Evolutionary conservation across 2,797 vertebrate species (phyloP), one percentile per base, ranked within the genome.

Genomic region (Nothura maculosa): DNA sequence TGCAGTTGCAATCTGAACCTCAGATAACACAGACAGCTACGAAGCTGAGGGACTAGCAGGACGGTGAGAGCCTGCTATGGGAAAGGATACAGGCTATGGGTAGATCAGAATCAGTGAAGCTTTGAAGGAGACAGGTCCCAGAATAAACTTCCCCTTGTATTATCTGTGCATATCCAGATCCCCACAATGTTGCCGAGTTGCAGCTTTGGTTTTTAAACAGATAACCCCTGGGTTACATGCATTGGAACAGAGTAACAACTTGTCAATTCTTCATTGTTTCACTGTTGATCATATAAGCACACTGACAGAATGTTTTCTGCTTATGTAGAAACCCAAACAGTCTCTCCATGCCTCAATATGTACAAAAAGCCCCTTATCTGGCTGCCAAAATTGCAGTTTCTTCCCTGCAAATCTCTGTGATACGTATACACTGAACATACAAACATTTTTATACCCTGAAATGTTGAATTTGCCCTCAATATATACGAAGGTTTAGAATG

Each of bases 81-180:
- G 93, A 96, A 96, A 96, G 69, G 94, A 91, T 73, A 45, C 24
- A 66, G 50, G 73, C 87, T 69, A 32, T 2, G 36, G 73, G 73
- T 85, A 94, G 93, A 87, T 90, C 92, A 85, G 89, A 87, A 17
- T 1, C 66, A 85, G 66, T 50, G 91, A 81, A 87, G 69, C 82
- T 95, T 48, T 89, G 89, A 96, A 96, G 96, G 89, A 85, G 93
- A 95, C 93, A 93, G 82, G 45, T 58, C 93, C 87, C 83, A 96
- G 93, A 96, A 96, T 93, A 96, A 96, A 96, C 94, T 92, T 96
- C 94, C 93, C 55, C 76, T 89, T 36, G 73, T 85, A 81, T 94
- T 96, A 93, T 94, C 87, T 62, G 48, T 58, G 79, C 81, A 55
- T 20, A 89, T 62, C 79, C 72, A 80, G 72, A 85, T 85, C 57